Conservation (phyloP, 1,140 invertebrate genomes). For the Drosophila repleta region DNA sequence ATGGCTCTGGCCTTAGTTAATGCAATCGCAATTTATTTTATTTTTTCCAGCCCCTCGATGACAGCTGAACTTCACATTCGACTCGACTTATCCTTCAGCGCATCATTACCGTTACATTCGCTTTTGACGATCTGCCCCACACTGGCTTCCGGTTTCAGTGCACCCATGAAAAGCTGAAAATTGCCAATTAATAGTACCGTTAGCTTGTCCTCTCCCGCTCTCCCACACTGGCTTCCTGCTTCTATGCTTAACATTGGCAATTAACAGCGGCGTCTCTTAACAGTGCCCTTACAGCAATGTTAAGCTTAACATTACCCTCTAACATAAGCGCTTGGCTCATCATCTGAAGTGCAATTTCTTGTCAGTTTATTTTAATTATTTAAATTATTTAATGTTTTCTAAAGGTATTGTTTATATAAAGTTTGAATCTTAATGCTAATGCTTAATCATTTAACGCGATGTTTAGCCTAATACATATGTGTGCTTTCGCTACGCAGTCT, state of each 20-base stretch:
- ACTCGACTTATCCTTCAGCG: slow-evolving; percentile 57
- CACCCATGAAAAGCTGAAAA: not conserved
- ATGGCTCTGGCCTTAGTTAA: slow-evolving; percentile 59
- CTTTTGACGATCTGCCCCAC: slow-evolving; percentile 1
- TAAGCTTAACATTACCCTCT: not conserved
- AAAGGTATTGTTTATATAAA: slow-evolving; percentile 6
- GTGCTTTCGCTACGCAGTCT: slow-evolving; percentile 59
- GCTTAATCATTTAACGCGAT: slow-evolving; percentile 24
- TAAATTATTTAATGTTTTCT: not conserved
- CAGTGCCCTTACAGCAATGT: not conserved
- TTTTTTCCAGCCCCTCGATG: slow-evolving; percentile 44
- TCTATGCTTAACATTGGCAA: not conserved
- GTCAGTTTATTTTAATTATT: slow-evolving; percentile 5
- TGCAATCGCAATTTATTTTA: slow-evolving; percentile 38
- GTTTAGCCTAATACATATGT: slow-evolving; percentile 52
- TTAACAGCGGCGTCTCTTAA: not conserved
- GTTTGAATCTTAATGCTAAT: slow-evolving; percentile 27
- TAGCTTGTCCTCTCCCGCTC: not conserved
- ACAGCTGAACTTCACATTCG: slow-evolving; percentile 31
- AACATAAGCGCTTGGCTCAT: not conserved
- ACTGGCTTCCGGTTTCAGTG: slow-evolving; percentile 19
- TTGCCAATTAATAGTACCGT: not conserved
- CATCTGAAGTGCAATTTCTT: slow-evolving; percentile 11
- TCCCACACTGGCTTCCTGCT: not conserved
- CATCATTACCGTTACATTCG: slow-evolving; percentile 45